A percentile compares a stretch with the other conserved stretches of the same genome.
These are phyloP conservation scores for Uropetala carovei DNA, from an alignment of 2,888 invertebrate genomes.

Conservation along the genomic window DNA sequence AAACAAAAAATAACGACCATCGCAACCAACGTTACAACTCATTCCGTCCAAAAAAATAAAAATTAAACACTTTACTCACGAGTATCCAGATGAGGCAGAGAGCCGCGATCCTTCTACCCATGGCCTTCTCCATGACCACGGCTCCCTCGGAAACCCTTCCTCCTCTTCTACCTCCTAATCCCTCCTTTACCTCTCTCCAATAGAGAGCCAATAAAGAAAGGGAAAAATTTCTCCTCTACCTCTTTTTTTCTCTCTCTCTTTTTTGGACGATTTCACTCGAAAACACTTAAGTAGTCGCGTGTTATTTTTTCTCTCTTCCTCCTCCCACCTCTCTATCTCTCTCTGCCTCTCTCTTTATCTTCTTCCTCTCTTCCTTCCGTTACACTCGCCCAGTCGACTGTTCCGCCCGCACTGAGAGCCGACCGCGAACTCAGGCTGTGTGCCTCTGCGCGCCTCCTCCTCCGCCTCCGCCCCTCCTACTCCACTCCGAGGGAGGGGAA, in stretches of 20 bases:
- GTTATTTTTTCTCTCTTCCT: neutral
- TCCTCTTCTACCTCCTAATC: neutral
- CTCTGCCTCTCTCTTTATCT: neutral
- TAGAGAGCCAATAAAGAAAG: no score
- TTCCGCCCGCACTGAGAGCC: constrained; percentile 39
- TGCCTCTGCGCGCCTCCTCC: neutral
- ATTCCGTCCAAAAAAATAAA: no score
- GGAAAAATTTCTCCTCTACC: neutral
- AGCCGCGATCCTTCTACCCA: constrained; percentile 52
- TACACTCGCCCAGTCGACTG: constrained; percentile 37
- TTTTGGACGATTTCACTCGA: neutral
- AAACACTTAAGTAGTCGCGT: neutral
- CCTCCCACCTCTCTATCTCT: neutral
- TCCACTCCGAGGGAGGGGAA: neutral
- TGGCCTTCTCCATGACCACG: constrained; percentile 22
- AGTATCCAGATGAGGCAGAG: constrained; percentile 50
- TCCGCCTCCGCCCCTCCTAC: constrained; percentile 3
- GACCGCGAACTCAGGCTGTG: constrained; percentile 33
- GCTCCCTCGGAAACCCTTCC: neutral
- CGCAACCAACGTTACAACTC: no score
- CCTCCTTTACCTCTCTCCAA: neutral
- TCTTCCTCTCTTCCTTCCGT: constrained; percentile 51
- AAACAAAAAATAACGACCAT: no score
- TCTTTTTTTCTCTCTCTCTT: neutral
- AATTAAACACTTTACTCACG: neutral